Evolutionary conservation across 1,140 invertebrate species (phyloP), one percentile per base, ranked within the genome.

Genomic region (Delia radicum): DNA sequence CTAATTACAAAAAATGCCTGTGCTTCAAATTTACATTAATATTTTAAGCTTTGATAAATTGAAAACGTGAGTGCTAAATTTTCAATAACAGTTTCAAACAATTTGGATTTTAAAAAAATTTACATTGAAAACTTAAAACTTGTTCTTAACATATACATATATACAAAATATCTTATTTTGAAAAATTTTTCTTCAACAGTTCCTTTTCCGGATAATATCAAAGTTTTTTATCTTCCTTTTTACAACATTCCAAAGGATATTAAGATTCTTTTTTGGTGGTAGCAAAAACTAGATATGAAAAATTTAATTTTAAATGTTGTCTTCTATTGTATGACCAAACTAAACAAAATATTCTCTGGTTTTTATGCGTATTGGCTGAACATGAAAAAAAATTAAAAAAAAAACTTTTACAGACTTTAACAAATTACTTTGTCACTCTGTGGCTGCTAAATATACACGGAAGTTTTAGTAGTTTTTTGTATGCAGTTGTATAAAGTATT

Each of bases 341-440:
- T 7, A 18, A 55, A 21, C 48, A 55, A 55, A 21, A 8, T 21
- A 55, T 55, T n/a, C 37, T 42, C n/a, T 42, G 37, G 37, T 42
- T 10, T 42, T 42, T 42, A 55, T 55, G 48, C 48, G 48, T 55
- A 55, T 55, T 21, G 48, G 48, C 48, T 4, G n/a, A 55, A 21
- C 48, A 6, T 12, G 12, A 55, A 55, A 18, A 48, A 55, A 18
- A 55, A n/a, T n/a, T n/a, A n/a, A 31, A 69, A 37, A n/a, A 24
- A 69, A 69, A 69, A 69, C 65, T 69, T 69, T 69, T 69, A 18
- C 65, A 33, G 65, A 69, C 65, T 69, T 69, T 31, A 69, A 69
- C 65, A 69, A 69, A 69, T 69, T 69, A 69, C 65, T 69, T 69
- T 69, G 65, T 69, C 65, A 69, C 65, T 69, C 29, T 18, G 65